Base-by-base conservation (phyloP, 2,888 invertebrate species). In the Mylabris sibirica region DNA sequence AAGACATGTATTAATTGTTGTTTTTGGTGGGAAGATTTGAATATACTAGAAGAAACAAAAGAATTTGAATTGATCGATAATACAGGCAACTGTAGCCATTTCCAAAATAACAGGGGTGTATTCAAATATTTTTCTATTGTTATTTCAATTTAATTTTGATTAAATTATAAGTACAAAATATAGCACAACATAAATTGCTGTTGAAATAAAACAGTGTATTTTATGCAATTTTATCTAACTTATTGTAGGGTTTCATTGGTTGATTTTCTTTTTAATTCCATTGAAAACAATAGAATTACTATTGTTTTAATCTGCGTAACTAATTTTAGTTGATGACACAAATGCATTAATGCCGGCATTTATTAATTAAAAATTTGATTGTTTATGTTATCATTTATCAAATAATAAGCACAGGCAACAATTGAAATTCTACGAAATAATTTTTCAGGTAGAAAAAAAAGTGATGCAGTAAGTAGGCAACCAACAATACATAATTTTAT, bases 261-360 rank as follows among this genome's bases (percentile, higher is more conserved):
- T 30, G 30, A 30, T 30, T 1, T 20, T 20, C n/a, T 9, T 20
- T 57, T 57, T 9, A 57, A 22, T 57, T 24, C 24, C 22, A 12
- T 12, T 1, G 6, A 57, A 57, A 24, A 57, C 57, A 57, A 57
- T 57, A 12, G 57, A 14, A 57, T 26, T 57, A 5, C 22, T 57
- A 22, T 11, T 24, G 4, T 5, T 14, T 24, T 57, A 22, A 57
- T 20, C 24, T 20, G 5, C 8, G 30, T 44, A 17, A 44, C 49
- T 57, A 57, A 57, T 24, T 57, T 24, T 14, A 57, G 57, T 57
- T 24, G 57, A 57, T 57, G 57, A 57, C 57, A 57, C 8, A 61
- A 61, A 41, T 34, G 60, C 57, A 57, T 20, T 22, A 61, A 41
- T 34, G 60, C 22, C 61, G 61, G 61, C 38, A 9, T 38, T 60